Evolutionary conservation across 1,140 invertebrate genomes (phyloP), one percentile per base, ranked within the genome.

Genomic region (Samia ricini): DNA sequence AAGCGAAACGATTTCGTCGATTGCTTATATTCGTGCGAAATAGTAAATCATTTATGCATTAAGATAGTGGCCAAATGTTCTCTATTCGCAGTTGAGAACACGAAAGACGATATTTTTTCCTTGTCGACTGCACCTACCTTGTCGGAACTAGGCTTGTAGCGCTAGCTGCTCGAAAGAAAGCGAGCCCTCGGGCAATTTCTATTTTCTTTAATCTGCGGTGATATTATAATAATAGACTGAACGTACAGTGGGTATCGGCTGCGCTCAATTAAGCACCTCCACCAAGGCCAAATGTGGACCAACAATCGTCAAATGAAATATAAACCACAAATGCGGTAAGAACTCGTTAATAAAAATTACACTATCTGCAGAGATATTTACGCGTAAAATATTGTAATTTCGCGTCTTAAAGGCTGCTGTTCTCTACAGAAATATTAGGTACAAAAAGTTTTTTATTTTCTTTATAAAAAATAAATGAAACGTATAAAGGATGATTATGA

Each of bases 171-270:
- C 26, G 59, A 58, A 82, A 79, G 83, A 84, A 86, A 86, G 80
- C 74, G 74, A 74, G 75, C 77, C 77, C 76, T 77, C 66, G 65
- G 75, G 74, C 78, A 77, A 84, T 84, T 83, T 81, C 83, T 83
- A 82, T 86, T 84, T 83, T 86, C 81, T 80, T 76, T 80, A 83
- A 84, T 81, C 77, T 78, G 69, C 71, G 72, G 70, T 64, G 61
- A 74, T 80, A 84, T 81, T 81, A 81, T 83, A 81, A 83, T 81
- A 83, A 81, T 81, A 75, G 69, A 67, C 21, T 36, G 54, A 63
- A 62, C 70, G 33, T 42, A 42, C 10, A 70, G 69, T 66, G 77
- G 74, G 77, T 76, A 64, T 55, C 62, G 56, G 68, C 69, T 72
- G 67, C 63, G 71, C 63, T 78, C 82, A 80, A 85, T 83, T 83